Evolutionary conservation across 2,888 invertebrate species (phyloP).

Genomic region (Euplexia lucipara): DNA sequence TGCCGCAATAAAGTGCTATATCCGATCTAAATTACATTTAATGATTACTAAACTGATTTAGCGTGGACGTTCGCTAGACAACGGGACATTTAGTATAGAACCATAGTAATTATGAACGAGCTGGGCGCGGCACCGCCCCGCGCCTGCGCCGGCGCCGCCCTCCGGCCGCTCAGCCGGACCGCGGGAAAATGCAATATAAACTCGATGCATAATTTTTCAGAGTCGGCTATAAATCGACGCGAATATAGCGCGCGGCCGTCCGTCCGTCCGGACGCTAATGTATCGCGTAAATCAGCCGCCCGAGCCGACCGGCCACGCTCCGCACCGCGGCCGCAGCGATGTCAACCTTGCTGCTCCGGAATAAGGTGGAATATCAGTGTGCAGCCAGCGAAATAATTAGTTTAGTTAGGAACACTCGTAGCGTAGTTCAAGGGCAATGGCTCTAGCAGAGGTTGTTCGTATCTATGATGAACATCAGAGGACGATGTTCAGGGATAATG

Average conservation of each 20-base stretch:
- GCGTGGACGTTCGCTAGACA: conserved; percentile 12
- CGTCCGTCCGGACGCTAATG: conserved; percentile 76
- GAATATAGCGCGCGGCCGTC: conserved; percentile 67
- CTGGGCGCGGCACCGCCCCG: conserved; percentile 13
- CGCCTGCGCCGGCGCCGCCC: conserved; percentile 1
- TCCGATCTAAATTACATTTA: conserved; percentile 19
- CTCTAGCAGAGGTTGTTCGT: conserved; percentile 51
- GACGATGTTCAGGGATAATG: conserved; percentile 38
- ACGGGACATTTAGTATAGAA: conserved; percentile 14
- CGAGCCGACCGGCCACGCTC: conserved; percentile 23
- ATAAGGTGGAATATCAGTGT: conserved; percentile 27
- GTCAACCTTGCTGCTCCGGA: conserved; percentile 19
- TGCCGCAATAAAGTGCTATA: conserved; percentile 19
- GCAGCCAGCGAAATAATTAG: conserved; percentile 46
- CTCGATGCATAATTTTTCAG: conserved; percentile 77
- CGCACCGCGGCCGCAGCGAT: neutral
- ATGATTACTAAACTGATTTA: conserved; percentile 28
- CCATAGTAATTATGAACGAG: conserved; percentile 11
- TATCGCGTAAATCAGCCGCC: conserved; percentile 81
- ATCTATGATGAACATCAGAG: conserved; percentile 47
- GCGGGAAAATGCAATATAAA: conserved; percentile 68
- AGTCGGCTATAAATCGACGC: conserved; percentile 75
- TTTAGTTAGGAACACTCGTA: conserved; percentile 45
- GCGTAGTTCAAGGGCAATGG: conserved; percentile 59
- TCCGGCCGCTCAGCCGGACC: neutral